A percentile compares a stretch with the other conserved stretches of the same genome.
These are phyloP conservation scores for Actenoides lindsayi DNA, from an alignment of 2,113 vertebrate species.

Conservation along the genomic window DNA sequence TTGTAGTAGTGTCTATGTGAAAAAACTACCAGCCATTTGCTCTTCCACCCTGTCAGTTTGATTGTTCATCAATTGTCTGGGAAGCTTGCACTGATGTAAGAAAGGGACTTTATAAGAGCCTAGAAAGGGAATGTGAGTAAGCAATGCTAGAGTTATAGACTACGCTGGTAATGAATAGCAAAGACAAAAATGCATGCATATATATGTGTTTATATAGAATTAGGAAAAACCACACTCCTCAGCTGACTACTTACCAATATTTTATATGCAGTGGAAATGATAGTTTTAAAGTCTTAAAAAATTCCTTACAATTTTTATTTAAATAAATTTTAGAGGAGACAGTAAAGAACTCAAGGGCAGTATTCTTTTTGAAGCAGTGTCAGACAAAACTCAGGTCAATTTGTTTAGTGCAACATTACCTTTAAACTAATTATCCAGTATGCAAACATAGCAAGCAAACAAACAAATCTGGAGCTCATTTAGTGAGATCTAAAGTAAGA, in stretches of 20 bases:
- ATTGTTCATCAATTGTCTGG: conserved; percentile 61
- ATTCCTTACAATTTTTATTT: neutral
- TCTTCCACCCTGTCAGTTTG: conserved; percentile 70
- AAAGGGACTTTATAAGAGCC: conserved; percentile 42
- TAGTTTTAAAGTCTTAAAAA: neutral
- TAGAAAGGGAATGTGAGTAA: conserved; percentile 15
- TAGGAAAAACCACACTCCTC: neutral
- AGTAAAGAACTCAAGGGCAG: neutral
- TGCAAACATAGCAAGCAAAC: neutral
- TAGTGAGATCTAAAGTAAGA: neutral
- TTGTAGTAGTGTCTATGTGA: conserved; percentile 46
- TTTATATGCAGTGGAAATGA: neutral
- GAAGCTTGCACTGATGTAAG: conserved; percentile 9
- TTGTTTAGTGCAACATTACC: neutral
- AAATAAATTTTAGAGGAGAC: neutral
- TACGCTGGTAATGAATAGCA: neutral
- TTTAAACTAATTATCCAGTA: neutral
- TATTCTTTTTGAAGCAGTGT: neutral
- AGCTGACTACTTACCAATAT: neutral
- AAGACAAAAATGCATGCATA: neutral
- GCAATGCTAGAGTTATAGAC: neutral
- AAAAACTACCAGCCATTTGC: conserved; percentile 61
- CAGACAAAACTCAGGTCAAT: neutral
- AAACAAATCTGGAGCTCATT: neutral
- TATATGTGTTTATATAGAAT: neutral